Percentiles rank a stretch among this genome's conserved stretches.
Evolutionary conservation across 2,113 vertebrate species (phyloP).

Genomic region (Semicossyphus pulcher): DNA sequence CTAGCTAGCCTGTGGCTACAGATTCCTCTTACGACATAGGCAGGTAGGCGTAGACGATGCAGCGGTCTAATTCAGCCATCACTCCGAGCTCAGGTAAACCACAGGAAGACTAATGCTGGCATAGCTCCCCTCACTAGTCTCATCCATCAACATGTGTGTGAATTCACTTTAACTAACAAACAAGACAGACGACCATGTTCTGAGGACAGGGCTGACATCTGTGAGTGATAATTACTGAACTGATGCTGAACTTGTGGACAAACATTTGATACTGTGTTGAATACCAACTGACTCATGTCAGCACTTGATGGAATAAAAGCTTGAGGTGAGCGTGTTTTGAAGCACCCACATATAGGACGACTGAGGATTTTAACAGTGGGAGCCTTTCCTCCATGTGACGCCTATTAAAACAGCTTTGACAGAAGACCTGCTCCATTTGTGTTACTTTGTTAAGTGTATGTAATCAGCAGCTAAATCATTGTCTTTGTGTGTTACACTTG

Average conservation of each 20-base stretch:
- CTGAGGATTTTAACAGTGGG: slow-evolving; percentile 67
- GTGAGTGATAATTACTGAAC: slow-evolving; percentile 56
- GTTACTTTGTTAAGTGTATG: slow-evolving; percentile 18
- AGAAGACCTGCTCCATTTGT: slow-evolving; percentile 54
- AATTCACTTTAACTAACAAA: slow-evolving; percentile 59
- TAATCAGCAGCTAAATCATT: no score
- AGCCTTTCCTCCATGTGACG: slow-evolving; percentile 73
- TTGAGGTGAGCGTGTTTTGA: slow-evolving; percentile 46
- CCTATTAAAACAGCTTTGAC: slow-evolving; percentile 81
- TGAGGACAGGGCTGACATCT: slow-evolving; percentile 45
- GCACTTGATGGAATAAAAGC: slow-evolving; percentile 39
- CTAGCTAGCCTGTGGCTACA: slow-evolving; percentile 68
- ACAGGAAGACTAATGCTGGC: slow-evolving; percentile 69
- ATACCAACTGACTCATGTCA: slow-evolving; percentile 50
- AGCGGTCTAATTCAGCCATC: slow-evolving; percentile 71
- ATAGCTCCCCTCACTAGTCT: slow-evolving; percentile 40
- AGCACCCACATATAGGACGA: slow-evolving; percentile 51
- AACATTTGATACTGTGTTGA: slow-evolving; percentile 77
- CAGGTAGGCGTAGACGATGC: slow-evolving; percentile 58
- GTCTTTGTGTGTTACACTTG: no score
- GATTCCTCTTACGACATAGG: slow-evolving; percentile 52
- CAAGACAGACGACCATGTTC: slow-evolving; percentile 50
- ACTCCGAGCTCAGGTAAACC: slow-evolving; percentile 81
- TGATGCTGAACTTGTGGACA: slow-evolving; percentile 70
- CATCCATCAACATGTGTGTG: slow-evolving; percentile 53